A percentile compares a stretch with the other conserved stretches of the same genome.
phyloP scores from a whole-genome alignment of 2,888 invertebrate genomes.

The Melitaea athalia region DNA sequence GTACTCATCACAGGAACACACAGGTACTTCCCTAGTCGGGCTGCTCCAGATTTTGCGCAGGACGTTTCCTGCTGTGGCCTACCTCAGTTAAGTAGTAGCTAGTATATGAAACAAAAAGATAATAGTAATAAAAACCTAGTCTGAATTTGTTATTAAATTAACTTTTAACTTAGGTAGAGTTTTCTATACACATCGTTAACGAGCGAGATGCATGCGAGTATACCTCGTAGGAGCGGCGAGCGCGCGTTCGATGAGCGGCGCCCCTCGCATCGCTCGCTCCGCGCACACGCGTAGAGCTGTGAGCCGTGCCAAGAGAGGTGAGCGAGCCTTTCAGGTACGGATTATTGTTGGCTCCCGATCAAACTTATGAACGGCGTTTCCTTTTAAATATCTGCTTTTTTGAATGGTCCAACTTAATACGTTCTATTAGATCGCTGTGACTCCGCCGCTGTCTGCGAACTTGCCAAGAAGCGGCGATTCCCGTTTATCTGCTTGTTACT shows the following conservation, averaged over 20 bases:
- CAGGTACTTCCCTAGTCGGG: too few species aligned
- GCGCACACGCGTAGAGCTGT: constrained; percentile 42
- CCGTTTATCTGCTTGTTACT: constrained; percentile 36
- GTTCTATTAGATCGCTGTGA: constrained; percentile 44
- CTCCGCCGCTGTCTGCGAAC: constrained; percentile 37
- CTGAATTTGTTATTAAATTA: too few species aligned
- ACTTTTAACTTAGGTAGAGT: too few species aligned
- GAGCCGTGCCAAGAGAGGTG: constrained; percentile 47
- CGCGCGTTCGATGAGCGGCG: constrained; percentile 7
- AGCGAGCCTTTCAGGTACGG: constrained; percentile 50
- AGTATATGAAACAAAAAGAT: too few species aligned
- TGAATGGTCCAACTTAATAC: constrained; percentile 46
- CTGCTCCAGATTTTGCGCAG: too few species aligned
- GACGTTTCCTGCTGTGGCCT: too few species aligned
- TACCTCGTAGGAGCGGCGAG: not conserved
- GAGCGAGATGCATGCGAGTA: constrained; percentile 11
- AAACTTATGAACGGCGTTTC: constrained; percentile 51
- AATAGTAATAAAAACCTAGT: too few species aligned
- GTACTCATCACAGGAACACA: too few species aligned
- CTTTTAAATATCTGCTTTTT: constrained; percentile 47
- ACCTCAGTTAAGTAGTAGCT: too few species aligned
- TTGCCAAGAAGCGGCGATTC: constrained; percentile 45
- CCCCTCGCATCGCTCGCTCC: constrained; percentile 36
- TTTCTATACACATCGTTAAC: not conserved
- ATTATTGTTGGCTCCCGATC: constrained; percentile 52